phyloP scores from a whole-genome alignment of 1,140 invertebrate species.

The Nixonia krombeini region DNA sequence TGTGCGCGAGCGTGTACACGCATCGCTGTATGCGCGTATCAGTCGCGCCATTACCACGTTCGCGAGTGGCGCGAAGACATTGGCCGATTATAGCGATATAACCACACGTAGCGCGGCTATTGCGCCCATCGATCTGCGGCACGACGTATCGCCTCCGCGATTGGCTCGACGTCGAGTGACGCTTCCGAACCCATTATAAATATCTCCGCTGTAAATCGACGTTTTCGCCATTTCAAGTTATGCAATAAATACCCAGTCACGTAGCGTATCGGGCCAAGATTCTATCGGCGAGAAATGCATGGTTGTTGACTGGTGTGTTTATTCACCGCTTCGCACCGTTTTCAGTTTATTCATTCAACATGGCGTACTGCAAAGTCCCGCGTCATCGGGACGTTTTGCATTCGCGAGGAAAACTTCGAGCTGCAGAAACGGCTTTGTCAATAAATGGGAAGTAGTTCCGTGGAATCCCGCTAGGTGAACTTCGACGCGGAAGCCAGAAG shows the following conservation, averaged over 20 bases:
- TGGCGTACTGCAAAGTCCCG: no score
- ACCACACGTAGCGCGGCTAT: slow-evolving; percentile 27
- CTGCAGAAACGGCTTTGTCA: no score
- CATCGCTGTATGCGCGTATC: slow-evolving; percentile 23
- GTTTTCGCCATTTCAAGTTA: slow-evolving; percentile 31
- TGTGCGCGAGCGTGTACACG: slow-evolving; percentile 16
- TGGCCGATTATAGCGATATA: slow-evolving; percentile 30
- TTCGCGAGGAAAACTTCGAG: no score
- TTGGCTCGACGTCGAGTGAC: slow-evolving; percentile 25
- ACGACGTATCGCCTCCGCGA: slow-evolving; percentile 16
- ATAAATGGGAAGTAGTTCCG: no score
- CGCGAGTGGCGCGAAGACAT: slow-evolving; percentile 31
- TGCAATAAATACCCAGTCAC: slow-evolving; percentile 39
- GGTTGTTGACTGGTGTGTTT: no score
- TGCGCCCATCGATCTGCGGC: slow-evolving; percentile 37
- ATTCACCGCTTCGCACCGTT: no score
- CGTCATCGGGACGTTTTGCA: no score
- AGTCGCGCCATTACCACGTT: slow-evolving; percentile 35
- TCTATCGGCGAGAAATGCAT: no score
- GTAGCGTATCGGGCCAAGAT: slow-evolving; percentile 9
- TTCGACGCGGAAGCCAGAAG: no score
- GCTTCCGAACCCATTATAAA: slow-evolving; percentile 43
- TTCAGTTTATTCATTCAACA: no score
- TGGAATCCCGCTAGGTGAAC: no score
- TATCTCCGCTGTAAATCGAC: slow-evolving; percentile 35